Base-by-base conservation (phyloP, 2,113 vertebrate genomes). In the Petrocephalus microphthalmus region DNA sequence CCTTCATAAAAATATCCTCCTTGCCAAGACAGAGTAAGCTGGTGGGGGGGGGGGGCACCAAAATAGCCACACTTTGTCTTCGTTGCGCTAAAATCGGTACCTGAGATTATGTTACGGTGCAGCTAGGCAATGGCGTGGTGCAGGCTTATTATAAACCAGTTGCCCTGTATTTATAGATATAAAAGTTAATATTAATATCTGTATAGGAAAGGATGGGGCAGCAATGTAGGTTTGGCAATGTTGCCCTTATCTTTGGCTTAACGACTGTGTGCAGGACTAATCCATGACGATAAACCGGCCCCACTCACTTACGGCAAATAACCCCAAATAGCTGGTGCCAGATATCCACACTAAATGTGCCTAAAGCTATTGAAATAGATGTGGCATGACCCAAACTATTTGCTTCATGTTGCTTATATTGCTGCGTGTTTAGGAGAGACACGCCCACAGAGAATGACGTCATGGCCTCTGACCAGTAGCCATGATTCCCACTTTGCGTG, bases 161-260 rank as follows among this genome's bases (percentile, higher is more conserved):
- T 89, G 67, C 52, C 11, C n/a, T 91, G 89, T 93, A 93, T 95
- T 94, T 92, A 92, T 94, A 94, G 92, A 85, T 67, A 67, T 87
- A 88, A 67, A 60, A 64, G 86, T 89, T 90, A 89, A 85, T 92
- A 90, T 90, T 92, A 90, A 90, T 90, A 91, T 88, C 90, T 33
- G 53, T 87, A 47, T 57, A 91, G 88, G 89, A 89, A 89, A 85
- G 29, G 29, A 56, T 19, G 19, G 49, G 22, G 33, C 22, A 20
- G 45, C 33, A 7, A 78, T 13, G 33, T 64, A 87, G 89, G 82
- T 87, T 85, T 33, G 33, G 87, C 53, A 56, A 51, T 60, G 33
- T 81, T 82, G 20, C 42, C 60, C 60, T 67, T 67, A 29, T 67
- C 60, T 67, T 67, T 67, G 60, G 60, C 60, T 13, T 67, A 2